Conservation (phyloP, 2,888 invertebrate genomes). For the Chloroclysta siterata region DNA sequence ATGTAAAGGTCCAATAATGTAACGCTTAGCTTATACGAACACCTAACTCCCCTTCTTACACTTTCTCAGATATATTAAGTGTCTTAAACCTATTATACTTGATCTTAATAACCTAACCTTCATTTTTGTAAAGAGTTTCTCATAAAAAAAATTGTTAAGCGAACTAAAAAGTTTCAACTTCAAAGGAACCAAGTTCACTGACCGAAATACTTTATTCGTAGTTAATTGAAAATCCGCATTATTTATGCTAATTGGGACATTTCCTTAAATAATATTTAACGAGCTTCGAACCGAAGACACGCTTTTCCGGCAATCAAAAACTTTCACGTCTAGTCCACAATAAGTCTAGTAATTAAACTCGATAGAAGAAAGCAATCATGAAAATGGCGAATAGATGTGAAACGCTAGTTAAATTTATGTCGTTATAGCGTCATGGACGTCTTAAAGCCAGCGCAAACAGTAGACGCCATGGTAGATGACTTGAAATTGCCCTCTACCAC, state of each 20-base stretch:
- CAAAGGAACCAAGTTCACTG: slow-evolving; percentile 1
- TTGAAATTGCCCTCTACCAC: too few species aligned
- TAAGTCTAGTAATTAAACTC: slow-evolving; percentile 36
- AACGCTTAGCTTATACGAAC: too few species aligned
- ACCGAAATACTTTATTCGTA: slow-evolving; percentile 12
- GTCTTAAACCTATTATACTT: too few species aligned
- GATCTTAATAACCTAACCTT: too few species aligned
- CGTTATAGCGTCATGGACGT: too few species aligned
- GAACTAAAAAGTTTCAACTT: not conserved
- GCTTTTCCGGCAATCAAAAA: slow-evolving; percentile 40
- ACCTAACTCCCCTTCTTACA: too few species aligned
- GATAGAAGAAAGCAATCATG: not conserved
- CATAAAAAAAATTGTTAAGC: not conserved
- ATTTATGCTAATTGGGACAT: slow-evolving; percentile 20
- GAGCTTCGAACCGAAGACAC: slow-evolving; percentile 26
- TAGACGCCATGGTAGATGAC: too few species aligned
- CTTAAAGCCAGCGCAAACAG: too few species aligned
- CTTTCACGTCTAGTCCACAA: slow-evolving; percentile 37
- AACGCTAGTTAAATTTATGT: too few species aligned
- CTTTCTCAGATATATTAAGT: too few species aligned
- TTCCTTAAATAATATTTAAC: slow-evolving; percentile 19
- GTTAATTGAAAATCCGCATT: slow-evolving; percentile 11
- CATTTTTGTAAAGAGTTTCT: not conserved
- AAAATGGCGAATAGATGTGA: not conserved
- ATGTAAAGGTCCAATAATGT: too few species aligned